Evolutionary conservation across 1,140 invertebrate genomes (phyloP), one percentile per base, ranked within the genome.

Genomic region (Solen grandis): DNA sequence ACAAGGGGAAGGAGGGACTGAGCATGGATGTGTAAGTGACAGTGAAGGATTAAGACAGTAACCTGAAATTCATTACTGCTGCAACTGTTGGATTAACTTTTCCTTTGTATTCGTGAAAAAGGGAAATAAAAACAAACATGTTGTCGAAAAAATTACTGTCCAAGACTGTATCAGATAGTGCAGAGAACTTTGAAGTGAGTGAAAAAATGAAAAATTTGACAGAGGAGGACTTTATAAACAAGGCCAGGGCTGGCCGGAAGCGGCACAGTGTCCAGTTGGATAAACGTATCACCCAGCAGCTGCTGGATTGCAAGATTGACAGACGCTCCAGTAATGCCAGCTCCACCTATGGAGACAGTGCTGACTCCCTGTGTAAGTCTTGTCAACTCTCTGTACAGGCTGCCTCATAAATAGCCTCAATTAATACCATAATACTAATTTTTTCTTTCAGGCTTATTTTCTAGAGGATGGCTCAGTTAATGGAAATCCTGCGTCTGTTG

Each of bases 221-320:
- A 13, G 89, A 87, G 22, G 89, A 90, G 75, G 86, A 88, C n/a
- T 86, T 86, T 13, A 82, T 84, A 2, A 87, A 86, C 75, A 84
- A 88, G 31, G 82, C 88, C 1, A 75, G 87, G 31, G 85, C 89
- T 25, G 88, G 87, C 1, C 59, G 88, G 25, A 90, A 89, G 74
- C 78, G 89, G 13, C 89, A 90, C 78, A 89, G 88, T 69, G 87
- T 90, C 41, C 89, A 90, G 84, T 83, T 90, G 54, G 89, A 90
- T 82, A 87, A 86, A 77, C 88, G 88, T n/a, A 59, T 91, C 25
- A 88, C 87, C 29, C 78, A 86, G 59, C 90, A 89, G 75, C 76
- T 90, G 27, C 81, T 86, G 33, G 31, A 41, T 55, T 62, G 46
- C 41, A 59, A 25, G 66, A 66, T 66, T n/a, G 29, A 81, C 35